These are phyloP conservation scores for Sylvicapra grimmia DNA, from an alignment of 2,113 vertebrate genomes.

Conservation along the genomic window DNA sequence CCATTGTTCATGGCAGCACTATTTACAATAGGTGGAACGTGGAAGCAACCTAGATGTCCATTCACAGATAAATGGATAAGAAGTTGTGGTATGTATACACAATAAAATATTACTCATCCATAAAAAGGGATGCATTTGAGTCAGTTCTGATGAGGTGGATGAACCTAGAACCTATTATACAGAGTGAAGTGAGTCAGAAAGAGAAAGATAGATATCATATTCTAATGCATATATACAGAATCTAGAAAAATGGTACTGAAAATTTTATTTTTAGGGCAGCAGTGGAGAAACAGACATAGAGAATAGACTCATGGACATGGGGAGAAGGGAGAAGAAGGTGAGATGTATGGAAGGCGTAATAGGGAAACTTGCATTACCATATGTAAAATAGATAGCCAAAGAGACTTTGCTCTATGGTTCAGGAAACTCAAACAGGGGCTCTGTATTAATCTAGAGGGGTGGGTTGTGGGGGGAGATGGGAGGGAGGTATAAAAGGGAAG, in stretches of 20 bases:
- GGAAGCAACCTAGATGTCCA: neutral
- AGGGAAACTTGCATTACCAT: neutral
- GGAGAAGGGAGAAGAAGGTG: neutral
- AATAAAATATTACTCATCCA: neutral
- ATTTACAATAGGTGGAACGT: neutral
- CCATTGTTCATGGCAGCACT: neutral
- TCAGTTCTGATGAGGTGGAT: neutral
- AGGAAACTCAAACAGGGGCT: neutral
- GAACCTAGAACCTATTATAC: neutral
- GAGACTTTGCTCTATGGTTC: neutral
- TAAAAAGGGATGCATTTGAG: neutral
- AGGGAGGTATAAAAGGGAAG: neutral
- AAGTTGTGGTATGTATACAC: neutral
- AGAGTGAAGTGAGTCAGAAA: neutral
- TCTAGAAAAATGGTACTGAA: rapidly evolving
- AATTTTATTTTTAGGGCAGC: neutral
- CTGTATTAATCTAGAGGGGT: neutral
- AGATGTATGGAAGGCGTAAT: neutral
- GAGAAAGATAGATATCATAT: neutral
- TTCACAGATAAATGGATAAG: neutral
- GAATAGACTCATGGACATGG: neutral
- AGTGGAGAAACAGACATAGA: neutral
- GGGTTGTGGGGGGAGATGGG: neutral
- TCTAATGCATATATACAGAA: neutral
- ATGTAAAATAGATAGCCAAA: neutral